A percentile compares a stretch with the other conserved stretches of the same genome.
These are phyloP conservation scores for Lacerta viridis DNA, from an alignment of 2,797 vertebrate species.

Conservation along the genomic window DNA sequence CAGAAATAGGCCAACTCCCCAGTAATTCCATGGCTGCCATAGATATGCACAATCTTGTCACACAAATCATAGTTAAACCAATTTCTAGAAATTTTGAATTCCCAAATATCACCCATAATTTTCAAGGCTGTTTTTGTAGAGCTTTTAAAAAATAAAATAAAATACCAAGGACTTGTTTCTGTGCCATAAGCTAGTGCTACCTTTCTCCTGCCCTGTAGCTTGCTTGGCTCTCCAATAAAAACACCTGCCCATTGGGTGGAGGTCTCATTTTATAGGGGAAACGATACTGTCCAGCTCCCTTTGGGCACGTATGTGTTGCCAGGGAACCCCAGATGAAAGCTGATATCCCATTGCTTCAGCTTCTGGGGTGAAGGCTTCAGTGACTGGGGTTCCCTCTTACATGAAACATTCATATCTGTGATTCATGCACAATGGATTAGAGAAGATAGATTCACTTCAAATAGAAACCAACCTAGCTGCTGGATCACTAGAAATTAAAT, in stretches of 20 bases:
- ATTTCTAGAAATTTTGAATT: not conserved
- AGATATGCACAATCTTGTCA: not conserved
- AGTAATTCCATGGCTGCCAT: not conserved
- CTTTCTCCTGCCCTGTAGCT: not conserved
- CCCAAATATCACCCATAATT: too few relatives aligned
- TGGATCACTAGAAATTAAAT: constrained; percentile 76
- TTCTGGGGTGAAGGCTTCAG: not conserved
- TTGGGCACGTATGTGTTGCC: not conserved
- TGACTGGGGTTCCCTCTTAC: not conserved
- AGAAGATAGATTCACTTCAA: constrained; percentile 9
- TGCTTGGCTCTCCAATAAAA: not conserved
- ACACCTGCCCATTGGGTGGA: not conserved
- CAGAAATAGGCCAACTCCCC: not conserved
- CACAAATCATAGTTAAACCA: not conserved
- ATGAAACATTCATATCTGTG: constrained; percentile 13
- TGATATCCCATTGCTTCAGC: not conserved
- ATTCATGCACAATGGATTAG: not conserved
- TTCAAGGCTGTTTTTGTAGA: not conserved
- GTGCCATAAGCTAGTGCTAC: not conserved
- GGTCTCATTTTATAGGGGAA: not conserved
- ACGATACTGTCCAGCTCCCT: not conserved
- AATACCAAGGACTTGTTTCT: not conserved
- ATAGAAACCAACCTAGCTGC: constrained; percentile 37
- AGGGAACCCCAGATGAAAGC: not conserved
- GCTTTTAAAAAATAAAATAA: not conserved